Percentiles rank a stretch among this genome's conserved stretches.
Evolutionary conservation across 1,140 invertebrate species (phyloP).

Genomic region (Diabrotica undecimpunctata): DNA sequence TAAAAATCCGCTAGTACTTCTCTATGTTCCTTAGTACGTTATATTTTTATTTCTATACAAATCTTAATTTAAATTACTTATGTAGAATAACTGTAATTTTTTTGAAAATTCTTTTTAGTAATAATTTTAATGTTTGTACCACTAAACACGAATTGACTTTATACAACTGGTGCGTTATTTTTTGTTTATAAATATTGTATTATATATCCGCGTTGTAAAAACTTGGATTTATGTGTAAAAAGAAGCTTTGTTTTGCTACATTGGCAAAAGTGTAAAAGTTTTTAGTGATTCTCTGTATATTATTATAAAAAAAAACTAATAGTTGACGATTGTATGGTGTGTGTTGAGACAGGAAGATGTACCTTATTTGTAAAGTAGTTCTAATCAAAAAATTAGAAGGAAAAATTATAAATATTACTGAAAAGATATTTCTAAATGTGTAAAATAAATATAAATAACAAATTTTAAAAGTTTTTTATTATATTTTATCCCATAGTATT

Average conservation of each 20-base stretch:
- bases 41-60: no score
- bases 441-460: constrained; percentile 42
- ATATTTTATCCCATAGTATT: no score
- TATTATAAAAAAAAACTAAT: constrained; percentile 34
- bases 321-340: constrained; percentile 39
- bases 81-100: no score
- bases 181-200: background rate
- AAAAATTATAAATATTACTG: constrained; percentile 39
- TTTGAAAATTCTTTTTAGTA: no score
- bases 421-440: constrained; percentile 43
- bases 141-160: background rate
- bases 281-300: constrained; percentile 40
- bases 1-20: no score
- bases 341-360: constrained; percentile 40
- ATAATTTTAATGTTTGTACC: no score
- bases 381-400: constrained; percentile 35
- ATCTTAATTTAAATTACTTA: no score
- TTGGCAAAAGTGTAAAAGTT: constrained; percentile 18
- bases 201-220: background rate
- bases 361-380: constrained; percentile 46
- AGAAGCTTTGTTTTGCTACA: constrained; percentile 9
- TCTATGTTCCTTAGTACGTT: no score
- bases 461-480: constrained; percentile 10
- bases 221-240: constrained; percentile 13
- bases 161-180: background rate